Evolutionary conservation across 2,888 invertebrate genomes (phyloP), one percentile per base, ranked within the genome.

Genomic region (Selenia dentaria): DNA sequence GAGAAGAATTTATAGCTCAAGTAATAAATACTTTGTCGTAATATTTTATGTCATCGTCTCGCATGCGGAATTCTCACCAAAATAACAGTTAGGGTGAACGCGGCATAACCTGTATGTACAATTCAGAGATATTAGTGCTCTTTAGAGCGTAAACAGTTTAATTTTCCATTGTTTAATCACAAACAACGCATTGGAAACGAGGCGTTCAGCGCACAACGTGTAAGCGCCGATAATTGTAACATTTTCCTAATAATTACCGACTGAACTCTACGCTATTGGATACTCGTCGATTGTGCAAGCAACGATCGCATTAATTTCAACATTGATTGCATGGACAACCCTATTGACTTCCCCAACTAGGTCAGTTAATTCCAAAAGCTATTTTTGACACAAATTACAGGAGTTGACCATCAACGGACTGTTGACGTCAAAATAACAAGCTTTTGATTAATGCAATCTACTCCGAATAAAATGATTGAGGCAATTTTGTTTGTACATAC

Each of bases 131-230:
- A 75, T 74, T 70, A 69, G 63, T 67, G 77, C 70, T 76, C 79
- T 73, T 79, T 83, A 79, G 70, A 76, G 67, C 65, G 74, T 71
- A 77, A 75, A 78, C 81, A 74, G 80, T 81, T 83, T 78, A 80
- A 83, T 83, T 57, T 83, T 79, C 67, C 74, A 79, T 77, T 79
- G 80, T 85, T 83, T 80, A 74, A 77, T 74, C 67, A 66, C 76
- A 76, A 81, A 79, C 73, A 74, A 69, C 50, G 56, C 53, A 49
- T 52, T 54, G 56, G 51, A 54, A 56, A 52, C 54, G 53, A 54
- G 62, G 62, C 66, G 74, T 79, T 81, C 72, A 64, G 67, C 68
- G 69, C 71, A 76, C 79, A 78, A 75, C 73, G 74, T 68, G 70
- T 80, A 68, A 72, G 67, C 65, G 62, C 59, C 65, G 70, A 75